Conservation (phyloP, 2,888 invertebrate species). For the Lampropteryx suffumata region DNA sequence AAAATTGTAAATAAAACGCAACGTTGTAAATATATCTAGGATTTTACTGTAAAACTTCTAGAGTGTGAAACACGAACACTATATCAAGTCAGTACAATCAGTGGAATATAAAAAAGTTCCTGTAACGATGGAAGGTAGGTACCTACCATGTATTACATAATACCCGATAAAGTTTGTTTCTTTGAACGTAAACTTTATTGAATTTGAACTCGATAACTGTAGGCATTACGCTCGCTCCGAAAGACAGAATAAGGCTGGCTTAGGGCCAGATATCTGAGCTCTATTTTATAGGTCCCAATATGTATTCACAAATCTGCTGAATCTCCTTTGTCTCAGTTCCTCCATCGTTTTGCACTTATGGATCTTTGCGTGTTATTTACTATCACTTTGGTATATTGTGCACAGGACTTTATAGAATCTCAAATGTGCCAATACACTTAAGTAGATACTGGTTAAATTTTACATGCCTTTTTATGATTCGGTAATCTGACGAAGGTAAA, state of each 20-base stretch:
- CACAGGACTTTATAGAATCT: slow-evolving; percentile 14
- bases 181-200: slow-evolving; percentile 34
- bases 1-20: slow-evolving; percentile 31
- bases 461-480: background rate
- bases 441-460: background rate
- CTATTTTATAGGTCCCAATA: slow-evolving; percentile 24
- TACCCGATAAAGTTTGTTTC: slow-evolving; percentile 18
- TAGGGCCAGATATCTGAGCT: slow-evolving; percentile 34
- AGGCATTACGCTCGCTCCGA: slow-evolving; percentile 25
- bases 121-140: slow-evolving; percentile 28
- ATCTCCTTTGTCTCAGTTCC: slow-evolving; percentile 28
- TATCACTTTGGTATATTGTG: slow-evolving; percentile 23
- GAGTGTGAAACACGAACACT: slow-evolving; percentile 32
- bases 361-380: slow-evolving; percentile 24
- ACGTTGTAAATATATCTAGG: slow-evolving; percentile 29
- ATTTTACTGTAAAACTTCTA: slow-evolving; percentile 33
- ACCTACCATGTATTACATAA: slow-evolving; percentile 22
- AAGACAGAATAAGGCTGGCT: slow-evolving; percentile 36
- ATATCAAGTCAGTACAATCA: slow-evolving; percentile 33
- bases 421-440: slow-evolving; percentile 15
- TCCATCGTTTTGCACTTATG: slow-evolving; percentile 23
- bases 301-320: slow-evolving; percentile 30
- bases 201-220: slow-evolving; percentile 34
- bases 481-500: background rate
- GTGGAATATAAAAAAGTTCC: slow-evolving; percentile 34